Evolutionary conservation across 1,140 invertebrate genomes (phyloP).

Genomic region (Scaptomyza hsui): DNA sequence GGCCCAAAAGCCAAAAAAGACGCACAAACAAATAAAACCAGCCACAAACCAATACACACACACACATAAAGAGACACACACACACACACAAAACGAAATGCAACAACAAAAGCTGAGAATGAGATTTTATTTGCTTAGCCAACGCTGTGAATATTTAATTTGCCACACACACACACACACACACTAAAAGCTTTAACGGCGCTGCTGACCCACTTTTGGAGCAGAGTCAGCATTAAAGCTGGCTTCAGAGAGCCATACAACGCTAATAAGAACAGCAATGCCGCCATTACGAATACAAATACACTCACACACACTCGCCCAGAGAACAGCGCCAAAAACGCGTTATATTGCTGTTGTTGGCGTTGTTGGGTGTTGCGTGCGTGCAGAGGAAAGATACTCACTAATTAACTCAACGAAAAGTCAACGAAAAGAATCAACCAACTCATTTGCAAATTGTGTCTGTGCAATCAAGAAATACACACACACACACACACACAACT

Average conservation of each 20-base stretch:
- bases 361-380: slow-evolving; percentile 48
- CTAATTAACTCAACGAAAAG: slow-evolving; percentile 74
- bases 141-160: slow-evolving; percentile 81
- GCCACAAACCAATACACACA: slow-evolving; percentile 15
- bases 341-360: slow-evolving; percentile 36
- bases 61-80: slow-evolving; percentile 9
- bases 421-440: slow-evolving; percentile 64
- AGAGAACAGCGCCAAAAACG: slow-evolving; percentile 38
- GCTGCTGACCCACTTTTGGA: slow-evolving; percentile 71
- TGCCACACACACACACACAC: slow-evolving; percentile 43
- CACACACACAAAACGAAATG: slow-evolving; percentile 56
- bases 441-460: slow-evolving; percentile 74
- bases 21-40: slow-evolving; percentile 38
- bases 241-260: slow-evolving; percentile 45
- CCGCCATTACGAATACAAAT: slow-evolving; percentile 67
- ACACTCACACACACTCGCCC: slow-evolving; percentile 42
- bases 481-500: background rate
- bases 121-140: slow-evolving; percentile 80
- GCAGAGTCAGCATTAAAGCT: slow-evolving; percentile 68
- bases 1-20: slow-evolving; percentile 40
- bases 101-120: slow-evolving; percentile 63
- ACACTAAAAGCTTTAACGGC: slow-evolving; percentile 63
- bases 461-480: slow-evolving; percentile 19
- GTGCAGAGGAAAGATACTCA: slow-evolving; percentile 76
- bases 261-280: slow-evolving; percentile 76